Base-by-base conservation (phyloP, 2,113 vertebrate genomes). In the Ceyx cyanopectus region DNA sequence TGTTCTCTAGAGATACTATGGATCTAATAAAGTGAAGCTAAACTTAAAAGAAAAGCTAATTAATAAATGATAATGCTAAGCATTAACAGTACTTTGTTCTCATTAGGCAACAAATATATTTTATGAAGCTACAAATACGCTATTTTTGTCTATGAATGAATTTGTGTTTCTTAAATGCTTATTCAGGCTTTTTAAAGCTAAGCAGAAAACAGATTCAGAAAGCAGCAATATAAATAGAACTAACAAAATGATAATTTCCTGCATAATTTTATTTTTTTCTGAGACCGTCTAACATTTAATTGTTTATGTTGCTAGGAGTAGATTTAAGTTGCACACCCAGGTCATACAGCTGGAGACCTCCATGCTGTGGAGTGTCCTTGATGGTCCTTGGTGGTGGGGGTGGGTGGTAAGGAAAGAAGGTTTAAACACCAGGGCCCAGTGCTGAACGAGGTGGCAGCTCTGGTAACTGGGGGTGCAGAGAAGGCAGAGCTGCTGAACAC, bases 41-140 rank as follows among this genome's bases (percentile, higher is more conserved):
- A 92, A 57, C 43, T 45, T 91, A 48, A 91, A 70, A 77, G 46
- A 63, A 74, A 93, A 85, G 41, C 4, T 80, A 91, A 87, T 85
- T 87, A 89, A 63, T 60, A 80, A 56, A 48, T 45, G 14, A 58
- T 79, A 90, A 76, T 87, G 23, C n/a, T 81, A 72, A 90, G 26
- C 43, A 85, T 66, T 81, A 77, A 50, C 22, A 82, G 62, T 26
- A 69, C 48, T 85, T 89, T 74, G 26, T 67, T 62, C n/a, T 43
- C 53, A 70, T 63, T 63, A 70, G 29, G 14, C 56, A 85, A 69
- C 29, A 70, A 93, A 63, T 67, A 95, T 23, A 87, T 91, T 65
- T 77, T 70, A 65, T 67, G 5, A 92, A 80, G 29, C 10, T 90
- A 82, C 30, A 85, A 73, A 73, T 73, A 50, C 2, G 10, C 70